Conservation (phyloP, 1,140 invertebrate species). For the Caenorhabditis latens region DNA sequence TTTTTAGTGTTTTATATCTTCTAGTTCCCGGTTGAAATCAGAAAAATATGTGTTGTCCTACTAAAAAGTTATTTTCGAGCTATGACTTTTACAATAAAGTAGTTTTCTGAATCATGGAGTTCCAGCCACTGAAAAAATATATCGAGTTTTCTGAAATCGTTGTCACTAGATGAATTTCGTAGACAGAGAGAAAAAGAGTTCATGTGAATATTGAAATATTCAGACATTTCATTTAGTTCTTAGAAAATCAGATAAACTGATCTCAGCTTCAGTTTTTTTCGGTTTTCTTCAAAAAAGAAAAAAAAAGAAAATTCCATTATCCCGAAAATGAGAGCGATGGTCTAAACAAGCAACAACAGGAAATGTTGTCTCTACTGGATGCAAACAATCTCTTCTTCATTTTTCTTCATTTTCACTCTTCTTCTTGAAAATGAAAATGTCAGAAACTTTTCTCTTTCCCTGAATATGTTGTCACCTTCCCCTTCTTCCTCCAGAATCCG, state of each 20-base stretch:
- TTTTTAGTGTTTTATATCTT: background rate
- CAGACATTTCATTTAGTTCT: too few species aligned
- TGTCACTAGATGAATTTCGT: too few species aligned
- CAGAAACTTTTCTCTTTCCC: conserved; percentile 18
- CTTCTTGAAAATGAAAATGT: conserved; percentile 1
- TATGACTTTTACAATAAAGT: too few species aligned
- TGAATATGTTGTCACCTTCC: conserved; percentile 11
- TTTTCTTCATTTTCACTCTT: too few species aligned
- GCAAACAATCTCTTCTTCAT: background rate
- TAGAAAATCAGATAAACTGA: background rate
- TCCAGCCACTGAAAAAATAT: too few species aligned
- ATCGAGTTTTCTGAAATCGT: too few species aligned
- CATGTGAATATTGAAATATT: too few species aligned
- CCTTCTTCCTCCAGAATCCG: background rate
- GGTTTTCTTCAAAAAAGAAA: background rate
- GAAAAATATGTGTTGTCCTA: background rate
- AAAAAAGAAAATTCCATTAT: conserved; percentile 6
- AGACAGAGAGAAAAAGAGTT: too few species aligned
- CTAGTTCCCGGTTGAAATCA: background rate
- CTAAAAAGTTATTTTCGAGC: too few species aligned
- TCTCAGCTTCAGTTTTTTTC: background rate
- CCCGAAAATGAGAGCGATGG: conserved; percentile 17
- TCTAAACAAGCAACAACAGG: conserved; percentile 5
- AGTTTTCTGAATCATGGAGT: too few species aligned
- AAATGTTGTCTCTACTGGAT: conserved; percentile 4